These are phyloP conservation scores for Ophioninae sp. DNA, from an alignment of 2,888 invertebrate genomes.

Conservation along the genomic window DNA sequence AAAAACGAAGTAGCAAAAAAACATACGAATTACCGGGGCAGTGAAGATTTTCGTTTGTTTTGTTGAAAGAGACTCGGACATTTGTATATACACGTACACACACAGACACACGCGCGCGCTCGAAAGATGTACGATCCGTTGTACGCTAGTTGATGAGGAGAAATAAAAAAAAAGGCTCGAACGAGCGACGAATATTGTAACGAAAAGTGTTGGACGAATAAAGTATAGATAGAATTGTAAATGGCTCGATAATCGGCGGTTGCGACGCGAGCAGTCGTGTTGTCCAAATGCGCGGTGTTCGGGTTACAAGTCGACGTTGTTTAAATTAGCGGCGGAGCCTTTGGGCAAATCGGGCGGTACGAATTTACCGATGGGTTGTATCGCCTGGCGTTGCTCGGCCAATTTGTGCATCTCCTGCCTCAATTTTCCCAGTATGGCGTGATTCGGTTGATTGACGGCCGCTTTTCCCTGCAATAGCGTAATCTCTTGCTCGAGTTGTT, in stretches of 20 bases:
- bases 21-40: constrained; percentile 41
- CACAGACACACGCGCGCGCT: constrained; percentile 11
- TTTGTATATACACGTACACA: constrained; percentile 62
- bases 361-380: constrained; percentile 84
- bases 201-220: constrained; percentile 62
- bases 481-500: constrained; percentile 95
- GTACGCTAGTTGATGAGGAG: constrained; percentile 58
- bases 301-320: constrained; percentile 88
- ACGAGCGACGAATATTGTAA: constrained; percentile 54
- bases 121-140: constrained; percentile 55
- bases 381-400: constrained; percentile 83
- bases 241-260: constrained; percentile 8
- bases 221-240: constrained; percentile 56
- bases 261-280: not conserved
- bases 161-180: constrained; percentile 33
- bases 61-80: constrained; percentile 51
- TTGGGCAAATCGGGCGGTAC: constrained; percentile 86
- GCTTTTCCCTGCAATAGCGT: constrained; percentile 94
- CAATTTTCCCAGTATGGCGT: constrained; percentile 93
- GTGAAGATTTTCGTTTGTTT: constrained; percentile 32
- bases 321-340: constrained; percentile 89
- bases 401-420: constrained; percentile 91
- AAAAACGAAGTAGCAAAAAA: constrained; percentile 13
- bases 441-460: constrained; percentile 94
- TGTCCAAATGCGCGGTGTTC: not conserved